Conservation (phyloP, 2,113 vertebrate species). For the Pollimyrus isidori region DNA sequence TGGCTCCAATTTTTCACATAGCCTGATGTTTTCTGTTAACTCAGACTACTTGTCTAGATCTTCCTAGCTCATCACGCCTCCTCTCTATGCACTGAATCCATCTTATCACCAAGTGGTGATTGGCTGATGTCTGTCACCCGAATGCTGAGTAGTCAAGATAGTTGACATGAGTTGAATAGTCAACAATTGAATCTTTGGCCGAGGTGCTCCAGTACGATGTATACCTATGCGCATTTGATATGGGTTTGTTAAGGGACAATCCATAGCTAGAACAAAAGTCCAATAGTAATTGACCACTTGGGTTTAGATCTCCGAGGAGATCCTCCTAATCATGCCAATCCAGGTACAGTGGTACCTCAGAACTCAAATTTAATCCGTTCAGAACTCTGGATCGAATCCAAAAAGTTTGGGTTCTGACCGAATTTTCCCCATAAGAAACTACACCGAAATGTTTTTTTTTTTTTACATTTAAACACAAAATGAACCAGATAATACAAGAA, state of each 20-base stretch:
- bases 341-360: neutral
- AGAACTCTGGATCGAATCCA: too few species aligned
- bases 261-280: neutral
- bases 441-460: too few species aligned
- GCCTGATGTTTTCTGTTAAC: neutral
- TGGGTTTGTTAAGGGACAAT: neutral
- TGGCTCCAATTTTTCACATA: neutral
- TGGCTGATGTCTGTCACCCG: neutral
- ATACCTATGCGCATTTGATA: neutral
- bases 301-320: neutral
- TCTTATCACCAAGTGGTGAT: neutral
- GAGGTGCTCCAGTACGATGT: neutral
- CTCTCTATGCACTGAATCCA: neutral
- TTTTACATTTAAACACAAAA: too few species aligned
- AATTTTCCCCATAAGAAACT: too few species aligned
- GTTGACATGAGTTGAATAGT: neutral
- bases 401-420: too few species aligned
- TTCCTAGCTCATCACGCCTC: neutral
- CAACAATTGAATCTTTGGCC: neutral
- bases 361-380: too few species aligned
- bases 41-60: neutral
- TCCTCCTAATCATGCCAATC: neutral
- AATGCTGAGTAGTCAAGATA: neutral
- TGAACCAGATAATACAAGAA: too few species aligned
- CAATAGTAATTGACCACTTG: neutral